These are phyloP conservation scores for Papilio polytes DNA, from an alignment of 1,140 invertebrate species.

Conservation along the genomic window DNA sequence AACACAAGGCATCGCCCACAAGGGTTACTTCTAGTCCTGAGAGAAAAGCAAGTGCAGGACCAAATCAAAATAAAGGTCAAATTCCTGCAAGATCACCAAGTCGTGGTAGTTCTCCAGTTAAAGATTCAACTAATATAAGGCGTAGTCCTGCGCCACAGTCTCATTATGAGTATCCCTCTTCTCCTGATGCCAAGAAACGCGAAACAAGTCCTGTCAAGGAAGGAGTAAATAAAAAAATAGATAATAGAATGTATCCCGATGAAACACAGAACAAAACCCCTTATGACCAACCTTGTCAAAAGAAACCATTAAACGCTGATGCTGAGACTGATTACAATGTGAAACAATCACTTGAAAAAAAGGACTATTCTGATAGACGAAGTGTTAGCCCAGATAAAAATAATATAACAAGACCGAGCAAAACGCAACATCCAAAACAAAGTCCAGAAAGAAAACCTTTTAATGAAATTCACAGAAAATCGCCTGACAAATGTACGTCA, in stretches of 20 bases:
- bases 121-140: slow-evolving; percentile 24
- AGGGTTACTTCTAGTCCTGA: slow-evolving; percentile 51
- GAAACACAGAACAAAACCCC: background rate
- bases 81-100: slow-evolving; percentile 34
- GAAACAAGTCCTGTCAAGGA: slow-evolving; percentile 1
- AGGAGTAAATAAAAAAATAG: background rate
- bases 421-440: slow-evolving; percentile 49
- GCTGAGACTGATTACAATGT: background rate
- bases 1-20: slow-evolving; percentile 10
- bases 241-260: background rate
- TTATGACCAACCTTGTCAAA: background rate
- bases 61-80: slow-evolving; percentile 41
- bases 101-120: slow-evolving; percentile 26
- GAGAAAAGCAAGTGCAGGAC: slow-evolving; percentile 47
- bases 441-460: slow-evolving; percentile 47
- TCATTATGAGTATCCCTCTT: slow-evolving; percentile 32
- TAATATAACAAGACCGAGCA: slow-evolving; percentile 47
- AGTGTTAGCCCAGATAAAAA: slow-evolving; percentile 49
- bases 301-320: background rate
- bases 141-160: slow-evolving; percentile 10
- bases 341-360: background rate
- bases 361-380: slow-evolving; percentile 19
- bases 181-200: slow-evolving; percentile 14
- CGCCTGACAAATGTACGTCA: slow-evolving; percentile 40
- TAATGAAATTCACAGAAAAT: slow-evolving; percentile 37